Evolutionary conservation across 2,113 vertebrate genomes (phyloP).

Genomic region (Nesospiza acunhae): DNA sequence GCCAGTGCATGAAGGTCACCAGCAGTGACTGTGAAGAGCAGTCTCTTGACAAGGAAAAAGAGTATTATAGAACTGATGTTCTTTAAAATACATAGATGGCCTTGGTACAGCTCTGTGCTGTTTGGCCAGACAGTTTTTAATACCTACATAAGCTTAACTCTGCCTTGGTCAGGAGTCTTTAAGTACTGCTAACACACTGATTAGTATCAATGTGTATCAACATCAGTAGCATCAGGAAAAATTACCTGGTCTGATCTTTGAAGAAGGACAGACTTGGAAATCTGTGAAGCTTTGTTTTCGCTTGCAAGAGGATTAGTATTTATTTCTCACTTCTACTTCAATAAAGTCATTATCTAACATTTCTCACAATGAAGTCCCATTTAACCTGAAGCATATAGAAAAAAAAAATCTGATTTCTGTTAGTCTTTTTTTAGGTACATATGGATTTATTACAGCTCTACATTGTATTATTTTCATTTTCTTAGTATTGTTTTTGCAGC

Average conservation of each 20-base stretch:
- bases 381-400: neutral
- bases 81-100: neutral
- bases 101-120: neutral
- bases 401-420: neutral
- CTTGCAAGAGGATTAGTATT: neutral
- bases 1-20: neutral
- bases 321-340: neutral
- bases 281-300: neutral
- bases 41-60: neutral
- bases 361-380: neutral
- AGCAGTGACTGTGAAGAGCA: neutral
- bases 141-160: neutral
- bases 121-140: neutral
- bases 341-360: neutral
- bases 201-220: neutral
- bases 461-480: neutral
- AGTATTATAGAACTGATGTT: neutral
- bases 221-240: neutral
- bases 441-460: neutral
- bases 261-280: neutral
- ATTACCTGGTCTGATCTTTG: neutral
- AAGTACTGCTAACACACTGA: neutral
- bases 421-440: neutral
- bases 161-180: neutral
- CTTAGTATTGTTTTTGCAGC: neutral